Evolutionary conservation across 2,113 vertebrate genomes (phyloP), one percentile per base, ranked within the genome.

Genomic region (Chelonoidis abingdonii): DNA sequence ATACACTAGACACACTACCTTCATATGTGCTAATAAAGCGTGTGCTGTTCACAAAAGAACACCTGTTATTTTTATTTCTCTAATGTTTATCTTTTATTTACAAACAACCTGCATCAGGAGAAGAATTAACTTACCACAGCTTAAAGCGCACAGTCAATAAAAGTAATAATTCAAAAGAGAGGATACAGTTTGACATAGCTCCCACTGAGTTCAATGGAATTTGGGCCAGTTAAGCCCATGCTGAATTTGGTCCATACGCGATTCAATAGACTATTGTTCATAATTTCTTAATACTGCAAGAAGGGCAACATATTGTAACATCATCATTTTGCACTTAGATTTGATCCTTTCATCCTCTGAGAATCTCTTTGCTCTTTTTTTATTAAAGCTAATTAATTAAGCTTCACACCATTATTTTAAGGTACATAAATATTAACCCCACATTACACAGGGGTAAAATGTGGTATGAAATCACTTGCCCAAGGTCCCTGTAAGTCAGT

Each of bases 91-190:
- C 65, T 85, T 49, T 79, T 75, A 52, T 41, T 88, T 52, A 69
- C 38, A 88, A 91, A 83, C 0, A 84, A 79, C 0, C 5, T 0
- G 0, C 59, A 10, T 3, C 57, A 25, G 5, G 41, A 24, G 22
- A 92, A 87, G 49, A 14, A 47, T 29, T 65, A 35, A 72, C 17
- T 91, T 75, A 83, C 65, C 9, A 22, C 31, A 3, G 1, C 29
- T 87, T 75, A 83, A 50, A 83, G 88, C 35, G 35, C 87, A 83
- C 29, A 54, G 54, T 53, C 6, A 49, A 88, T 9, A 52, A 35
- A 83, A 82, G 13, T 21, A 86, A 62, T 84, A 87, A 82, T 53
- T 69, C 52, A 56, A 49, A 10, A 49, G 19, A 72, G n/a, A 38
- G 19, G 65, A n/a, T 38, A 72, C 65, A 38, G 19, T 22, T 19